Evolutionary conservation across 37 sponge, comb jelly and placozoan genomes (phyloP), one percentile per base, ranked within the genome.

Genomic region (Oopsacas minuta): DNA sequence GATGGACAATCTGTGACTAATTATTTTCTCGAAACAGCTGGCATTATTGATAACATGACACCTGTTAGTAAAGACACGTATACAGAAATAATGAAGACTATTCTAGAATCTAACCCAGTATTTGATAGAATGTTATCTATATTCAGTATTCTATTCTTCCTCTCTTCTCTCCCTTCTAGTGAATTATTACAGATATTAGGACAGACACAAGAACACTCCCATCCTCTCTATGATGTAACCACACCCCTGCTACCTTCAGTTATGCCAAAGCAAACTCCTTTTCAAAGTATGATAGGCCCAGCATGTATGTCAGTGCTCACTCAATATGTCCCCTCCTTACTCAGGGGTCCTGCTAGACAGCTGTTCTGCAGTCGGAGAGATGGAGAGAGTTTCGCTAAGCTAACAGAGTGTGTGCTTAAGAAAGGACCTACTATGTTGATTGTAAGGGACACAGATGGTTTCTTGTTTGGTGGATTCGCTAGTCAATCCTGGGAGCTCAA

Each of bases 381-480:
- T 37, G 96, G 96, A 23, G 87, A 93, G 88, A 96, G 96, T 51
- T 96, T 90, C 82, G 88, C 96, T 12, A 91, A 89, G 0, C 37
- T 96, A 38, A 84, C 88, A n/a, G 88, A 87, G 36, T 39, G 83
- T 36, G 87, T 92, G 36, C 39, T 93, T 23, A 82, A 85, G 28
- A 83, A 81, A 0, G 96, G 96, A 0, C 96, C 96, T 0, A 90
- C 89, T 10, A 51, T 96, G 17, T 42, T 96, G 30, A 87, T 96
- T 0, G 81, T 96, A 30, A 61, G 83, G 39, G 96, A 96, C 82
- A 89, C 61, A 1, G 91, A 86, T 0, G 94, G 92, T 0, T 36
- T 90, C 39, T 85, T 91, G 34, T 96, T 96, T 87, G 96, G 96
- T 39, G 96, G 91, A 38, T 93, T 90, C 86, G 92, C 92, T 0